phyloP scores from a whole-genome alignment of 2,888 invertebrate genomes.

The Lasioglossum calceatum region DNA sequence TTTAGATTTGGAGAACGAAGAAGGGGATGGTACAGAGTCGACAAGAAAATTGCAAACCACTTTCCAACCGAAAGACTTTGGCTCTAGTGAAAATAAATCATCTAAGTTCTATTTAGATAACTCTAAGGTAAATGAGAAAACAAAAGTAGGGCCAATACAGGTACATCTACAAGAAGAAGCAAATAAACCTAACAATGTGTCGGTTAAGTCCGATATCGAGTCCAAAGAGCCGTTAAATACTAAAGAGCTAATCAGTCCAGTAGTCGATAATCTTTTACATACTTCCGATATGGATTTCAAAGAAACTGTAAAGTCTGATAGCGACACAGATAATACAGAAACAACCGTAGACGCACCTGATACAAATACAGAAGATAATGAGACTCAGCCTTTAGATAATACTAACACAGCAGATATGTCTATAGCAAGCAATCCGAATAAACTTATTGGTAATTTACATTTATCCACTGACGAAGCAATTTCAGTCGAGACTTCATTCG shows the following conservation, averaged over 20 bases:
- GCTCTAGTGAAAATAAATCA: constrained; percentile 65
- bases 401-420: constrained; percentile 23
- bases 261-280: constrained; percentile 53
- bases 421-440: constrained; percentile 19
- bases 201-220: constrained; percentile 29
- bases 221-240: constrained; percentile 41
- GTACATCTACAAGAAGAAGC: constrained; percentile 36
- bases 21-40: constrained; percentile 69
- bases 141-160: constrained; percentile 23
- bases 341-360: constrained; percentile 19
- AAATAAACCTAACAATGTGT: constrained; percentile 21
- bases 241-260: constrained; percentile 47
- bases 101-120: constrained; percentile 63
- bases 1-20: constrained; percentile 79
- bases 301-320: constrained; percentile 32
- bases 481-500: constrained; percentile 19
- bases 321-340: constrained; percentile 16
- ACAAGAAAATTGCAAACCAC: constrained; percentile 80
- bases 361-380: constrained; percentile 26
- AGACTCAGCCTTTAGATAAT: constrained; percentile 21
- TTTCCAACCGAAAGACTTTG: constrained; percentile 81
- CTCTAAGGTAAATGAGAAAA: constrained; percentile 56
- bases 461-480: constrained; percentile 19
- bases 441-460: constrained; percentile 23
- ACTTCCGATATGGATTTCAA: constrained; percentile 50